These are phyloP conservation scores for Alethe castanea DNA, from an alignment of 2,113 vertebrate genomes.

Conservation along the genomic window DNA sequence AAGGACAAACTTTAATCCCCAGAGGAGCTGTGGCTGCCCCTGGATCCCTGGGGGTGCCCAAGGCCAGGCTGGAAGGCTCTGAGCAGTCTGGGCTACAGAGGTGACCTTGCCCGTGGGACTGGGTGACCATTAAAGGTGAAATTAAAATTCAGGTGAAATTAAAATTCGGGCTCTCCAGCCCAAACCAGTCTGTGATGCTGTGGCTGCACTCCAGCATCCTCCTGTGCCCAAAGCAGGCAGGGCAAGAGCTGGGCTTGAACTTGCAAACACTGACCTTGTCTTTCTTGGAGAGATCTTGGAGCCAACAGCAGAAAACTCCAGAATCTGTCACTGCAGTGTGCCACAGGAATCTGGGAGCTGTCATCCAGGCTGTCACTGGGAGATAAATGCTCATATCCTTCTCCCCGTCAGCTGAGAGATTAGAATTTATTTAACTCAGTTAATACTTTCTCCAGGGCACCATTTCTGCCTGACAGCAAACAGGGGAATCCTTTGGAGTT, in stretches of 20 bases:
- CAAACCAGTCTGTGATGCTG: not conserved
- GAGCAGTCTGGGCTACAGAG: no score
- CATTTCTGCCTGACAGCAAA: not conserved
- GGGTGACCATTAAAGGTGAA: not conserved
- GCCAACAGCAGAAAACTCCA: not conserved
- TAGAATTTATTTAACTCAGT: not conserved
- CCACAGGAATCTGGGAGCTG: not conserved
- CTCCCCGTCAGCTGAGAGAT: not conserved
- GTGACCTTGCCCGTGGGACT: no score
- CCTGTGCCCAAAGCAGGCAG: not conserved
- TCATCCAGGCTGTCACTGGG: not conserved
- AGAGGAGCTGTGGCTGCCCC: not conserved
- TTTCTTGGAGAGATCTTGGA: not conserved
- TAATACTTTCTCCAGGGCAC: not conserved
- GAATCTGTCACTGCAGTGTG: rapidly evolving
- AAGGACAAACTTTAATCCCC: not conserved
- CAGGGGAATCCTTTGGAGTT: not conserved
- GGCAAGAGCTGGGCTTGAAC: rapidly evolving
- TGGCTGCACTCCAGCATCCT: rapidly evolving
- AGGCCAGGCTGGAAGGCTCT: not conserved
- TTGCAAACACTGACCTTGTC: not conserved
- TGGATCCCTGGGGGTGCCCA: not conserved
- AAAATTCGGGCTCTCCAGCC: not conserved
- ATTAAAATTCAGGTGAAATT: no score
- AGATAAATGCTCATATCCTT: not conserved